Evolutionary conservation across 2,797 vertebrate species (phyloP).

Genomic region (Rhadinocentrus ornatus): DNA sequence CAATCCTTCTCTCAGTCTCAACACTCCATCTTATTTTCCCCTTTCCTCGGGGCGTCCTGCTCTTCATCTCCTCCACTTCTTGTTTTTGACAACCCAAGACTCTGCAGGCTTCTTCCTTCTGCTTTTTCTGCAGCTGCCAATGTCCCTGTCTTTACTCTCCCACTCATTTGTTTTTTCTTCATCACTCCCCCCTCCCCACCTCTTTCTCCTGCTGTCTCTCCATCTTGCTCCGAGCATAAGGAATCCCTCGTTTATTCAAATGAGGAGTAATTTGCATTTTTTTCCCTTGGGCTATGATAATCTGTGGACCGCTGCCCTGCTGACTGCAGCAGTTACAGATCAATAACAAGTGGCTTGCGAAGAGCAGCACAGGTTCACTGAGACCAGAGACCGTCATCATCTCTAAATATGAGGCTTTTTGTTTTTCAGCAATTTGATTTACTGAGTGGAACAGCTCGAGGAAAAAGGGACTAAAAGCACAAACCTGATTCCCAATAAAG

Average conservation of each 20-base stretch:
- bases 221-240: constrained; percentile 20
- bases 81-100: not conserved
- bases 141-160: not conserved
- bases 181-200: not conserved
- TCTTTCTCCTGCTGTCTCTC: constrained; percentile 3
- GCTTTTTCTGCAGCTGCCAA: not conserved
- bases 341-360: too few species aligned
- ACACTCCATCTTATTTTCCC: not conserved
- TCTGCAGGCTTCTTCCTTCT: not conserved
- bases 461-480: not conserved
- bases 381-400: not conserved
- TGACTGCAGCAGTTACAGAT: constrained; percentile 34
- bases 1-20: not conserved
- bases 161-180: constrained; percentile 4
- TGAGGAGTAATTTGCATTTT: constrained; percentile 28
- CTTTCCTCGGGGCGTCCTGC: constrained; percentile 32
- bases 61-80: not conserved
- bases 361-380: constrained; percentile 3
- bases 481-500: not conserved
- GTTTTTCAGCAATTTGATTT: not conserved
- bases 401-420: not conserved
- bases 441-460: not conserved
- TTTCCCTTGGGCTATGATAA: constrained; percentile 46
- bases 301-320: constrained; percentile 38
- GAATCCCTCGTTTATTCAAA: constrained; percentile 54